A percentile compares a stretch with the other conserved stretches of the same genome.
phyloP scores from a whole-genome alignment of 2,797 vertebrate genomes.

The Ptychadena robeensis region DNA sequence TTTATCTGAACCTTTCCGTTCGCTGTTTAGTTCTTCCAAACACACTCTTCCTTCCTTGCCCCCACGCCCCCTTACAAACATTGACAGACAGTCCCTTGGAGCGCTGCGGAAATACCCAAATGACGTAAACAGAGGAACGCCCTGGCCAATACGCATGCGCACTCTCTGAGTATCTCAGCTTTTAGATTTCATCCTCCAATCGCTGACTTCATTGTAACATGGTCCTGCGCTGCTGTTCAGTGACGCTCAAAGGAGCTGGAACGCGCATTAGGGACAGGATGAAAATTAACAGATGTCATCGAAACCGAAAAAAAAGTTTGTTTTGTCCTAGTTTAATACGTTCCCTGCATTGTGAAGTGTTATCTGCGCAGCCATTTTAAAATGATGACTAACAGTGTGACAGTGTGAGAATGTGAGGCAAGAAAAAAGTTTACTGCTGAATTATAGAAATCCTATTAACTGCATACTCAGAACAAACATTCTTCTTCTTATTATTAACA shows the following conservation, averaged over 20 bases:
- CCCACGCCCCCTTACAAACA: constrained; percentile 38
- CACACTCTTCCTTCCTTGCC: neutral
- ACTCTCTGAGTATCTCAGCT: neutral
- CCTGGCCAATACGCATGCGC: constrained; percentile 21
- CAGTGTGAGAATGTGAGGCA: too few species aligned
- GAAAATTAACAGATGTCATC: neutral
- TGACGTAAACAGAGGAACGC: constrained; percentile 30
- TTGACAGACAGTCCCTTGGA: constrained; percentile 30
- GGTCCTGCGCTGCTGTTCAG: neutral
- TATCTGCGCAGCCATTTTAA: constrained; percentile 42
- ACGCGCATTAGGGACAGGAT: constrained; percentile 7
- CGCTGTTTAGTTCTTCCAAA: neutral
- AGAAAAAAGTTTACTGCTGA: too few species aligned
- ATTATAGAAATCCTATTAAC: too few species aligned
- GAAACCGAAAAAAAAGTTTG: constrained; percentile 23
- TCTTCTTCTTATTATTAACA: too few species aligned
- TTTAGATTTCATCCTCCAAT: neutral
- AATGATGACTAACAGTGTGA: neutral
- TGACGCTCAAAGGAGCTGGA: neutral
- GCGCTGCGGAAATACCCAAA: constrained; percentile 51
- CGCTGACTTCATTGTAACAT: neutral
- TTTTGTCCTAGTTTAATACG: neutral
- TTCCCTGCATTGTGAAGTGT: neutral
- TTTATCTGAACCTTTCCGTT: neutral
- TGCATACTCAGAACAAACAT: too few species aligned